Evolutionary conservation across 2,797 vertebrate species (phyloP).

Genomic region (Xenops minutus): DNA sequence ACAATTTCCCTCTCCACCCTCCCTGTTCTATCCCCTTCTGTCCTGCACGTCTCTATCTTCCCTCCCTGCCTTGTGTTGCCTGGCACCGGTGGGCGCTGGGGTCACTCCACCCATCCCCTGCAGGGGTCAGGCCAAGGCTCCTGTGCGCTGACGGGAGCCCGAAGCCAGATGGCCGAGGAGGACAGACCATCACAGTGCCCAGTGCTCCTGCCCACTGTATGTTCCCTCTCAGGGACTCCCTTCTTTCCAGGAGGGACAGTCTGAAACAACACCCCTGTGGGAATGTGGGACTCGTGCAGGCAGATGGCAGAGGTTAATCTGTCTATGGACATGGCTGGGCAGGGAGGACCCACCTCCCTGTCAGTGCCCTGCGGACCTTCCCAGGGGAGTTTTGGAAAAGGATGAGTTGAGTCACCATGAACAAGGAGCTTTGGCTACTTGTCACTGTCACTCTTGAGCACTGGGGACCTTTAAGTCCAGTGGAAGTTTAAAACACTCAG

Average conservation of each 20-base stretch:
- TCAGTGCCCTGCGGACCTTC: background rate
- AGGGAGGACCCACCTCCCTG: background rate
- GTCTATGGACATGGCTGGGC: background rate
- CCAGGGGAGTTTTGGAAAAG: background rate
- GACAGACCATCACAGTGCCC: rapidly evolving
- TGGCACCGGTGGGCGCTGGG: rapidly evolving
- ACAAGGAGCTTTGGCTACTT: background rate
- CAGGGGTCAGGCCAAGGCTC: background rate
- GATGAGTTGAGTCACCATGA: background rate
- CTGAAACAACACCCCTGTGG: background rate
- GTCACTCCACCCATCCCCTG: rapidly evolving
- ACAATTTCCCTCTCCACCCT: background rate
- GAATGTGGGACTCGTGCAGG: background rate
- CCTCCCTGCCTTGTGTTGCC: background rate
- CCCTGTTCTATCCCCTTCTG: background rate
- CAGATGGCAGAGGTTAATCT: background rate
- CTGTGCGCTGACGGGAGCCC: background rate
- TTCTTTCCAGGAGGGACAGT: background rate
- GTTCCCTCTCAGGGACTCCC: background rate
- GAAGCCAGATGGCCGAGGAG: background rate
- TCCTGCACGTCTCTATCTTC: background rate
- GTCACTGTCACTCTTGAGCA: background rate
- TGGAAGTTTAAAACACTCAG: background rate
- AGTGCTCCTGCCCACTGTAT: background rate
- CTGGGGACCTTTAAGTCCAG: background rate